Evolutionary conservation across 2,888 invertebrate species (phyloP), one percentile per base, ranked within the genome.

Genomic region (Entomobrya multifasciata): DNA sequence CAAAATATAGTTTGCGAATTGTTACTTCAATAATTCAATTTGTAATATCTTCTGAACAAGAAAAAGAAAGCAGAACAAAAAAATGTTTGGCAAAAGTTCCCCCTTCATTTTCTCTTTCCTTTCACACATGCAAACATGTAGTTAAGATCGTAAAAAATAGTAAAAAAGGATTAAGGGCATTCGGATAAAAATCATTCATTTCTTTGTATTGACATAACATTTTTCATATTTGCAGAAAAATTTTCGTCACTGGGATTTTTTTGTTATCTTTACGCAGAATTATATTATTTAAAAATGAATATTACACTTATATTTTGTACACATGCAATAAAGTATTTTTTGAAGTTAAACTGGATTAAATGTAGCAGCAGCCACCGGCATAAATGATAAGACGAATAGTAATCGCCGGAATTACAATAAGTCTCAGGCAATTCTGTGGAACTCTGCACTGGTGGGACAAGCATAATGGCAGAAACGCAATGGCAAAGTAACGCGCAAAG

Each of bases 341-440:
- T 30, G 36, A 70, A 70, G 25, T 10, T 25, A 25, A 25, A 6
- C 15, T 27, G 15, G 44, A 47, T 25, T 70, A 70, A 36, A 1
- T 44, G 22, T 70, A 47, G 55, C 10, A n/a, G 44, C 47, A 74
- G 74, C 86, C 74, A 79, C 13, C 11, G 86, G 86, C 86, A 72
- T 20, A 62, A 77, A 65, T 80, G 86, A 86, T 86, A 86, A 86
- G 86, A 67, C 10, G 44, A 76, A 57, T 67, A 60, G 52, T 74
- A 86, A 86, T 86, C 79, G 80, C 86, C 86, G 86, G 74, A 86
- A 86, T 86, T 80, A 36, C 80, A n/a, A 80, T 65, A 79, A 80
- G 74, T 36, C 52, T 86, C 62, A 55, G 74, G 55, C 55, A 74
- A 74, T 74, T 55, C 74, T 55, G 30, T 3, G 22, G 55, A 74